Evolutionary conservation across 2,113 vertebrate genomes (phyloP).

Genomic region (Puffinus mauretanicus): DNA sequence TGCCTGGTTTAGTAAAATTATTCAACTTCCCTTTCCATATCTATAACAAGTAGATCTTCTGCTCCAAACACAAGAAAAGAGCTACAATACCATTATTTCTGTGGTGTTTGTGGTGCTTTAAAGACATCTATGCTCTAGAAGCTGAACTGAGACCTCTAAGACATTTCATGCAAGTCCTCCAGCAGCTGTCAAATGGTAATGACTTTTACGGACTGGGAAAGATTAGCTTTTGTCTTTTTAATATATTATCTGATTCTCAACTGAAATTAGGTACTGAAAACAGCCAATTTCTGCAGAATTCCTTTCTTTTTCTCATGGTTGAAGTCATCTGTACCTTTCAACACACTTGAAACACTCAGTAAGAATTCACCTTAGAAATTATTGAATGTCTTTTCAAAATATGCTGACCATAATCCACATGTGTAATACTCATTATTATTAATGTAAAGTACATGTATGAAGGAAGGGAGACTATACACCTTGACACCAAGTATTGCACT

Average conservation of each 20-base stretch:
- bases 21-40: neutral
- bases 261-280: neutral
- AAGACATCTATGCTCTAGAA: neutral
- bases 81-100: neutral
- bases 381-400: neutral
- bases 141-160: neutral
- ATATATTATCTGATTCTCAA: neutral
- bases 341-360: neutral
- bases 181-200: neutral
- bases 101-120: neutral
- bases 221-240: neutral
- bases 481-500: neutral
- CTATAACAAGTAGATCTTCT: neutral
- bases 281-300: neutral
- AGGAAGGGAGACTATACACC: neutral
- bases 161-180: neutral
- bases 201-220: neutral
- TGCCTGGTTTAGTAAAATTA: neutral
- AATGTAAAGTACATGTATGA: neutral
- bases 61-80: neutral
- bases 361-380: neutral
- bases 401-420: neutral
- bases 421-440: neutral
- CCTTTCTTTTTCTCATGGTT: neutral
- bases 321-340: constrained; percentile 7